Evolutionary conservation across 1,140 invertebrate species (phyloP).

Genomic region (Hetaerina americana): DNA sequence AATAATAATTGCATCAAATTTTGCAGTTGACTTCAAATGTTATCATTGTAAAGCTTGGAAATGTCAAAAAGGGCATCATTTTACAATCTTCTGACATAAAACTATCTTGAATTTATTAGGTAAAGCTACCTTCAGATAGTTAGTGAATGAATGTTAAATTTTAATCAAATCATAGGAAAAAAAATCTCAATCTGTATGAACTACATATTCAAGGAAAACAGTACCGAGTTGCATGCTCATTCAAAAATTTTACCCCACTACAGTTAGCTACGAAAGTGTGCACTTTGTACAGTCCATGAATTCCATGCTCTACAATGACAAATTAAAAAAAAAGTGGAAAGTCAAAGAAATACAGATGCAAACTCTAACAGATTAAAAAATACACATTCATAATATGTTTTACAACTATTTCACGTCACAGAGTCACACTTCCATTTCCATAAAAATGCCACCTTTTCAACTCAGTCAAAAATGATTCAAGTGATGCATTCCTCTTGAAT

Average conservation of each 20-base stretch:
- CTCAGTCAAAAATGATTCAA: not conserved
- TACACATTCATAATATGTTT: conserved; percentile 1
- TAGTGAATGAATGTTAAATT: too few relatives aligned
- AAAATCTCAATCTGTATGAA: too few relatives aligned
- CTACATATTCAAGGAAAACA: too few relatives aligned
- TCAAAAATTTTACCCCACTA: not conserved
- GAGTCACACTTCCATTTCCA: not conserved
- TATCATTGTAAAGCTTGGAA: not conserved
- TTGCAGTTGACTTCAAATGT: not conserved
- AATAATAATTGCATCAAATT: not conserved
- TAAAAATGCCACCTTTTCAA: not conserved
- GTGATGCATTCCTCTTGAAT: not conserved
- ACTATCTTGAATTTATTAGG: too few relatives aligned
- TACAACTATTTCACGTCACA: not conserved
- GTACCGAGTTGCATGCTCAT: not conserved
- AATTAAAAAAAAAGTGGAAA: not conserved
- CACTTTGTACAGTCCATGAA: not conserved
- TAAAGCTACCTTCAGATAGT: too few relatives aligned
- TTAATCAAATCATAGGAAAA: too few relatives aligned
- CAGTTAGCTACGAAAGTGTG: not conserved
- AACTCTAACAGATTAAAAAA: not conserved
- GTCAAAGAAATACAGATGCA: not conserved
- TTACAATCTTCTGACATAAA: too few relatives aligned
- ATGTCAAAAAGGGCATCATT: too few relatives aligned
- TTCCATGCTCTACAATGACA: not conserved